Conservation (phyloP, 35 echinoderm and acorn worm genomes). For the Chiridota heheva region DNA sequence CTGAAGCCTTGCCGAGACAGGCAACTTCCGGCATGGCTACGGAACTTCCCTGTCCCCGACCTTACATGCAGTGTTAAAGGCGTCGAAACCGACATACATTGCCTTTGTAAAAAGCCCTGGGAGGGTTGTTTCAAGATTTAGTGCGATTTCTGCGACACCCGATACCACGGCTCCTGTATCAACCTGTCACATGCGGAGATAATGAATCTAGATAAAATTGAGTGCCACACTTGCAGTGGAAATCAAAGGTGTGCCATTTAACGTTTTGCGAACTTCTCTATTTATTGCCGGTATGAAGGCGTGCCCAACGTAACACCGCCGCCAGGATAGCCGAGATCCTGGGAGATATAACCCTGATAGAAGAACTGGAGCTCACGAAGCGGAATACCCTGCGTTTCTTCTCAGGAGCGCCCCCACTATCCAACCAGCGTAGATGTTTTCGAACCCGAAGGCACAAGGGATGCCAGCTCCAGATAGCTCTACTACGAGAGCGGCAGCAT, state of each 20-base stretch:
- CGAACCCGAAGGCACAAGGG: no score
- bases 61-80: not conserved
- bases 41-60: not conserved
- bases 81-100: conserved; percentile 11
- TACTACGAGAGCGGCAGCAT: no score
- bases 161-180: conserved; percentile 45
- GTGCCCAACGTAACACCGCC: no score
- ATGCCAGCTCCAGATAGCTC: no score
- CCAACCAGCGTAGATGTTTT: no score
- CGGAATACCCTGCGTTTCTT: no score
- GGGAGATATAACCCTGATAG: no score
- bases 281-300: not conserved
- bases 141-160: conserved; percentile 28
- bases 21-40: no score
- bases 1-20: conserved; percentile 23
- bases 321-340: no score
- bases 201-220: conserved; percentile 19
- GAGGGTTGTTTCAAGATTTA: conserved; percentile 44
- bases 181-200: conserved; percentile 25
- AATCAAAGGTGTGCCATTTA: not conserved
- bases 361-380: no score
- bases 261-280: not conserved
- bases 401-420: no score
- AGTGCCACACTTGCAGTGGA: conserved; percentile 19
- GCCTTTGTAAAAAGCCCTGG: conserved; percentile 31